Percentiles rank a stretch among this genome's conserved stretches.
These are phyloP conservation scores for Heteronetta atricapilla DNA, from an alignment of 2,113 vertebrate species.

Conservation along the genomic window DNA sequence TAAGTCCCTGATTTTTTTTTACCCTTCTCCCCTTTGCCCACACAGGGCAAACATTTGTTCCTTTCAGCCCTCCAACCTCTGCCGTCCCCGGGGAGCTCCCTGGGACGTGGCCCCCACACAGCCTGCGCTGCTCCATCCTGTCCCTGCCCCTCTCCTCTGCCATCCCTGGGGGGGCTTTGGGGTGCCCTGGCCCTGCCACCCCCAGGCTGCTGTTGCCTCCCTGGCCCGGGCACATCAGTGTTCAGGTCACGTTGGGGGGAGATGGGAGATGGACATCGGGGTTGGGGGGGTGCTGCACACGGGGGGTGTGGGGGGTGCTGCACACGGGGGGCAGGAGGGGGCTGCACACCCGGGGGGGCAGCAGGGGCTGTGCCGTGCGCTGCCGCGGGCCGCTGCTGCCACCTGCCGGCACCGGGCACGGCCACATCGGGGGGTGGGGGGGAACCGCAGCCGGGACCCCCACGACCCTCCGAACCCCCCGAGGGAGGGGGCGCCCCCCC, in stretches of 20 bases:
- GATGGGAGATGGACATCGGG: not conserved
- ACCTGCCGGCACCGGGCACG: not conserved
- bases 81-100: not conserved
- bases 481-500: too few relatives aligned
- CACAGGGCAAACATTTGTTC: not conserved
- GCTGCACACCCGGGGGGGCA: too few relatives aligned
- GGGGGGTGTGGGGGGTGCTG: not conserved
- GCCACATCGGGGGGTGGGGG: too few relatives aligned
- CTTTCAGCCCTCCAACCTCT: not conserved
- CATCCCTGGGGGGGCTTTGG: rapidly evolving
- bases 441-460: too few relatives aligned
- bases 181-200: not conserved
- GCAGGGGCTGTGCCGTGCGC: not conserved
- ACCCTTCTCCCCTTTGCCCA: not conserved
- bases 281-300: not conserved
- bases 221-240: not conserved
- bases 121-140: rapidly evolving
- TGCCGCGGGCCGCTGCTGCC: conserved; percentile 24
- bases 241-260: not conserved
- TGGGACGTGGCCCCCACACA: rapidly evolving
- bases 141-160: not conserved
- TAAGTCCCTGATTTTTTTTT: not conserved
- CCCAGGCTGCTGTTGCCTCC: not conserved
- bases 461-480: too few relatives aligned
- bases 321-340: not conserved